phyloP scores from a whole-genome alignment of 2,113 vertebrate genomes.

The Trematocara unimaculatum region DNA sequence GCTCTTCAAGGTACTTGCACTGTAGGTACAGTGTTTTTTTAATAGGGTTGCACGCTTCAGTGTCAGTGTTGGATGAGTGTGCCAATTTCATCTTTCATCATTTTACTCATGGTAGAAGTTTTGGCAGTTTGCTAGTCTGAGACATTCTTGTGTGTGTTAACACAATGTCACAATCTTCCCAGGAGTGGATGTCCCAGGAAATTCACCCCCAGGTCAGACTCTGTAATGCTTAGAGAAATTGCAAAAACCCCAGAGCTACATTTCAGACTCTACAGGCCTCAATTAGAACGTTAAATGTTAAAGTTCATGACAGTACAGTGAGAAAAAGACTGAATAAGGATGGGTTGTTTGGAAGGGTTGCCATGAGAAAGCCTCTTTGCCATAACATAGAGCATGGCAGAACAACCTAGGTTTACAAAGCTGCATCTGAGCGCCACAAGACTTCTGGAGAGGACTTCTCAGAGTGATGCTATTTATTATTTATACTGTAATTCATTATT shows the following conservation, averaged over 20 bases:
- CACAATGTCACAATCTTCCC: background rate
- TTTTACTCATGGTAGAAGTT: background rate
- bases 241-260: background rate
- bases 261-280: background rate
- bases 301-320: background rate
- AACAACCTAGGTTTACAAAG: background rate
- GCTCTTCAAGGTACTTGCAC: background rate
- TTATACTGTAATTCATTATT: background rate
- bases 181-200: background rate
- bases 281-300: background rate
- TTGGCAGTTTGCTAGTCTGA: background rate
- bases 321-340: background rate
- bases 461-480: background rate
- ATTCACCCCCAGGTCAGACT: background rate
- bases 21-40: background rate
- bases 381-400: background rate
- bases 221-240: background rate
- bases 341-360: background rate
- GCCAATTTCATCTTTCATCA: background rate
- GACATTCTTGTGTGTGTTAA: background rate
- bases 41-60: background rate
- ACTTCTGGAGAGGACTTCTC: background rate
- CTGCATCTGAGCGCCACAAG: background rate
- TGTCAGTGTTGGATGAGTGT: background rate
- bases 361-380: background rate